These are phyloP conservation scores for Scaptomyza reducta DNA, from an alignment of 2,888 invertebrate genomes.

Conservation along the genomic window DNA sequence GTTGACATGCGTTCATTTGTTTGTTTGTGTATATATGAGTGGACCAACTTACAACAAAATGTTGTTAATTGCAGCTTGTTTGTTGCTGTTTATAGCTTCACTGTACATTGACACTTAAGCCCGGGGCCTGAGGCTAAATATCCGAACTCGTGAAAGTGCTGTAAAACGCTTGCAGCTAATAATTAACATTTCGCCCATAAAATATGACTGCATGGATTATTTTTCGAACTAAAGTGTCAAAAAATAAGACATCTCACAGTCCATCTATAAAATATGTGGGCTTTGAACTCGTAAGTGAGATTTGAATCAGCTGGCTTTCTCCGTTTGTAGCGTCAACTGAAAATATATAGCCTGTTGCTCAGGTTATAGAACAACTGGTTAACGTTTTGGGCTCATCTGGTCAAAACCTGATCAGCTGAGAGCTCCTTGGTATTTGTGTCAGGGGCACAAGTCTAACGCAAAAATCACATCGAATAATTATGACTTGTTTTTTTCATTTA, in stretches of 20 bases:
- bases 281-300: slow-evolving; percentile 52
- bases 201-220: slow-evolving; percentile 49
- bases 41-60: slow-evolving; percentile 34
- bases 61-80: slow-evolving; percentile 67
- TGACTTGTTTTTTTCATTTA: slow-evolving; percentile 38
- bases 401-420: slow-evolving; percentile 51
- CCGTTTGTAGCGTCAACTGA: slow-evolving; percentile 3
- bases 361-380: slow-evolving; percentile 40
- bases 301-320: slow-evolving; percentile 49
- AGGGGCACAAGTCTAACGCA: slow-evolving; percentile 62
- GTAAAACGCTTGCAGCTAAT: slow-evolving; percentile 53
- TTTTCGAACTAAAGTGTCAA: slow-evolving; percentile 53
- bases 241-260: slow-evolving; percentile 24
- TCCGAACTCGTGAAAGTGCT: slow-evolving; percentile 61
- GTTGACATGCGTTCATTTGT: neutral
- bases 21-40: neutral
- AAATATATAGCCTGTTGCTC: slow-evolving; percentile 31
- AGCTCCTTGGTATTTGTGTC: slow-evolving; percentile 64
- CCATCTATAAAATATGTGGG: slow-evolving; percentile 25
- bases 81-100: slow-evolving; percentile 37
- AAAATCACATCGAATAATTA: slow-evolving; percentile 32
- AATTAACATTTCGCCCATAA: slow-evolving; percentile 72
- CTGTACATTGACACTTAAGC: slow-evolving; percentile 68
- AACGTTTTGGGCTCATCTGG: slow-evolving; percentile 18
- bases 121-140: slow-evolving; percentile 34